phyloP scores from a whole-genome alignment of 2,113 vertebrate species.

The Oreotrochilus melanogaster region DNA sequence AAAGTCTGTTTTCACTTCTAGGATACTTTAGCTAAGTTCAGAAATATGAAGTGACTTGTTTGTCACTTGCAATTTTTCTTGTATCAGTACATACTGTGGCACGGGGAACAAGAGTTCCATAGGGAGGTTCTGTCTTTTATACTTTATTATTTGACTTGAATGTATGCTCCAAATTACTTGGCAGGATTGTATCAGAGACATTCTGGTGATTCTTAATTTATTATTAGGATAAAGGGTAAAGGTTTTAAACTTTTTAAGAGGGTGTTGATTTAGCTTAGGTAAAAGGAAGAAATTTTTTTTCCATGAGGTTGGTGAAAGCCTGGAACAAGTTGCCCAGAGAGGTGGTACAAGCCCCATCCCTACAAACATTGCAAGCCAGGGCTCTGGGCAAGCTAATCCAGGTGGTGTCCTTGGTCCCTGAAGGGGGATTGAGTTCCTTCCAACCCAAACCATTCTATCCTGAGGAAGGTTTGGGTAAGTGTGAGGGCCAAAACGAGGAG shows the following conservation, averaged over 20 bases:
- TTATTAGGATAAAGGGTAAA: too few relatives aligned
- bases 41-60: not conserved
- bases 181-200: not conserved
- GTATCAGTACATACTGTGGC: not conserved
- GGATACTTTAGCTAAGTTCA: rapidly evolving
- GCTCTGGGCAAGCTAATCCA: too few relatives aligned
- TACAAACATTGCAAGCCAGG: too few relatives aligned
- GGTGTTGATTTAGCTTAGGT: too few relatives aligned
- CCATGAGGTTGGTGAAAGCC: too few relatives aligned
- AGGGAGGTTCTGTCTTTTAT: not conserved
- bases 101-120: rapidly evolving
- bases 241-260: too few relatives aligned
- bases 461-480: not conserved
- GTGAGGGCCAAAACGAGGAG: not conserved
- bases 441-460: too few relatives aligned
- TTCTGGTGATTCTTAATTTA: not conserved
- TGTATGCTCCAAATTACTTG: not conserved
- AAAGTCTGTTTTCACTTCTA: not conserved
- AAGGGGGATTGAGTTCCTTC: too few relatives aligned
- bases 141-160: not conserved
- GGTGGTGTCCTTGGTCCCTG: too few relatives aligned
- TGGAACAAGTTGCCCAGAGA: too few relatives aligned
- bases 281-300: too few relatives aligned
- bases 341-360: too few relatives aligned
- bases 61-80: not conserved